These are phyloP conservation scores for Lasioglossum baleicum DNA, from an alignment of 1,140 invertebrate species.

Conservation along the genomic window DNA sequence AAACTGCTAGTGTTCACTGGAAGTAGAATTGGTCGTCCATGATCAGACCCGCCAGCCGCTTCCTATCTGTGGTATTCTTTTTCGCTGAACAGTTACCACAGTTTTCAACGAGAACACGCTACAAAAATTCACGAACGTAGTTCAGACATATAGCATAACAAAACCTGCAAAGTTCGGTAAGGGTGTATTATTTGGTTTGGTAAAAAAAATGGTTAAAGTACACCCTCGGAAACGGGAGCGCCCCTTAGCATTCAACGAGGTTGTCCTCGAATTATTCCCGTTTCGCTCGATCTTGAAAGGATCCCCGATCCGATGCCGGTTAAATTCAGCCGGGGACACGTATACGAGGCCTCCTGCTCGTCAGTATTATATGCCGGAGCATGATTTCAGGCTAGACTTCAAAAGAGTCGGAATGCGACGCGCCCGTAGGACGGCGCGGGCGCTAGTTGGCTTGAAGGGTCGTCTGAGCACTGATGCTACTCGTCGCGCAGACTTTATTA, in stretches of 20 bases:
- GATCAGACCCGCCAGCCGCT: too few species aligned
- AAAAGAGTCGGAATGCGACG: constrained; percentile 35
- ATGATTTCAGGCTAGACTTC: constrained; percentile 41
- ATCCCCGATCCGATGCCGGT: not conserved
- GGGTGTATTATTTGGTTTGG: too few species aligned
- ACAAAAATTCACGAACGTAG: too few species aligned
- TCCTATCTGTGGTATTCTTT: too few species aligned
- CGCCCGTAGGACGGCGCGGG: constrained; percentile 36
- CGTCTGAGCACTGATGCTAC: constrained; percentile 62
- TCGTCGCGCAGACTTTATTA: constrained; percentile 63
- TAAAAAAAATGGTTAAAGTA: too few species aligned
- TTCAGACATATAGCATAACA: too few species aligned
- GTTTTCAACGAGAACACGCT: too few species aligned
- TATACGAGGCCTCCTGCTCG: not conserved
- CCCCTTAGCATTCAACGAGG: not conserved
- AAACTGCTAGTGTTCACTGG: too few species aligned
- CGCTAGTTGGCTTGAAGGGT: constrained; percentile 59
- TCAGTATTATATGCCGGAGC: constrained; percentile 27
- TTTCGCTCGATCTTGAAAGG: not conserved
- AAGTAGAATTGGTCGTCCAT: too few species aligned
- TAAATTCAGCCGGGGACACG: constrained; percentile 13
- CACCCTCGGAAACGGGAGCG: too few species aligned
- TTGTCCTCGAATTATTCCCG: constrained; percentile 14
- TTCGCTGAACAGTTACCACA: too few species aligned
- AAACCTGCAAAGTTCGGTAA: too few species aligned